These are phyloP conservation scores for Acanthurus tractus DNA, from an alignment of 2,797 vertebrate species.

Conservation along the genomic window DNA sequence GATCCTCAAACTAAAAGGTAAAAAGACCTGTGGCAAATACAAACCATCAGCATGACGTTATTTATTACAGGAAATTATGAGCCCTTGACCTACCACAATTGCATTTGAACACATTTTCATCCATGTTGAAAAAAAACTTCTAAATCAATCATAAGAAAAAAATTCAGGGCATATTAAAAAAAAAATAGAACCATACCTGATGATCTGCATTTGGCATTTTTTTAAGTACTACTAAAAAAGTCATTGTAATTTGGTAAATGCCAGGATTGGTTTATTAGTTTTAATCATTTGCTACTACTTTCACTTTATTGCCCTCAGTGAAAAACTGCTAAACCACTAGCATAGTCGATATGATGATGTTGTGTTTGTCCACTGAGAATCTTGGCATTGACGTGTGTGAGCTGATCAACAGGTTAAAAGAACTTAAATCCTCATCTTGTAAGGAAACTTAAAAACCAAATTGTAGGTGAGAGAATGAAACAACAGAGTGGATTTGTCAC, in stretches of 20 bases:
- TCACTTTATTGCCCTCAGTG: constrained; percentile 80
- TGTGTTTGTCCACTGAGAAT: constrained; percentile 71
- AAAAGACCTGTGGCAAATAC: constrained; percentile 75
- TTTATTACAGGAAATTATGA: constrained; percentile 79
- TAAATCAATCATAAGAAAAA: constrained; percentile 45
- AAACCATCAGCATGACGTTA: constrained; percentile 69
- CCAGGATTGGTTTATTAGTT: constrained; percentile 57
- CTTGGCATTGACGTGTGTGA: constrained; percentile 74
- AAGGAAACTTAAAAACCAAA: constrained; percentile 46
- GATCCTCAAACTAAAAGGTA: constrained; percentile 64
- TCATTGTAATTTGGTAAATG: constrained; percentile 61
- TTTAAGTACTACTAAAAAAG: constrained; percentile 55
- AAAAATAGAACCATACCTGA: constrained; percentile 58
- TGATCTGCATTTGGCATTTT: constrained; percentile 78
- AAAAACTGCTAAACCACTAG: constrained; percentile 71
- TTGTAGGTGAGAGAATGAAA: constrained; percentile 63
- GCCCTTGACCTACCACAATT: constrained; percentile 85
- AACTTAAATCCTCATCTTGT: constrained; percentile 45
- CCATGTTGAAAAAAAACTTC: constrained; percentile 42
- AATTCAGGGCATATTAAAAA: constrained; percentile 64
- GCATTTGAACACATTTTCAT: constrained; percentile 75
- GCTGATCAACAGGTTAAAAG: constrained; percentile 56
- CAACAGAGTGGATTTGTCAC: constrained; percentile 75
- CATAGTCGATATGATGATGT: constrained; percentile 55
- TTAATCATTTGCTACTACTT: constrained; percentile 69